Conservation (phyloP, 2,888 invertebrate genomes). For the Seira sanloemensis region DNA sequence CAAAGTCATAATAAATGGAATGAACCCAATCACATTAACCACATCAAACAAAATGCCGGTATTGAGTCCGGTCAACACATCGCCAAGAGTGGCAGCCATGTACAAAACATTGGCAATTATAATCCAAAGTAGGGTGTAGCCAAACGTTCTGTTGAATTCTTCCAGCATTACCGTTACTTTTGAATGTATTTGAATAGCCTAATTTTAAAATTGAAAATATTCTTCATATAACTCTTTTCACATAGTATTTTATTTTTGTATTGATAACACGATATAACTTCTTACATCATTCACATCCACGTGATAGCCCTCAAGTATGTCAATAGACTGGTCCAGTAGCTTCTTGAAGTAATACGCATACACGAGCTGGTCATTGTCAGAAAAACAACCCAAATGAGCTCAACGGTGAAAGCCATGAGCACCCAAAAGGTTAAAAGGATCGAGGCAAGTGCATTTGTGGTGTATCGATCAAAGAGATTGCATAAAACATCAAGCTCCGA, state of each 20-base stretch:
- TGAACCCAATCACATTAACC: slow-evolving; percentile 1
- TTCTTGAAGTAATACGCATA: slow-evolving; percentile 32
- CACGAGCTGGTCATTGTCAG: slow-evolving; percentile 20
- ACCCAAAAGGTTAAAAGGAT: slow-evolving; percentile 12
- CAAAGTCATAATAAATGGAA: slow-evolving; percentile 26
- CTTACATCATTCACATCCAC: slow-evolving; percentile 23
- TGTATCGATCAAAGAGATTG: slow-evolving; percentile 12
- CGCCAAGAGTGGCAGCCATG: slow-evolving; percentile 15
- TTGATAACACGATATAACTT: background rate
- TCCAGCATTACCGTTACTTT: slow-evolving; percentile 30
- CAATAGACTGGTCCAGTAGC: slow-evolving; percentile 18
- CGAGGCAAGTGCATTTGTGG: background rate
- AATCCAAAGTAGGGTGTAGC: slow-evolving; percentile 34
- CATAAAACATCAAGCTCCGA: background rate
- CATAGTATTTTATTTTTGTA: background rate
- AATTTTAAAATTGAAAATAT: too few species aligned
- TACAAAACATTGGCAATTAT: slow-evolving; percentile 32
- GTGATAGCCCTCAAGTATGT: background rate
- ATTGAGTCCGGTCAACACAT: slow-evolving; percentile 6
- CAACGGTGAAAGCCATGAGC: slow-evolving; percentile 20
- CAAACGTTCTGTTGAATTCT: slow-evolving; percentile 40
- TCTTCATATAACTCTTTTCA: background rate
- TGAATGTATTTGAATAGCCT: slow-evolving; percentile 8
- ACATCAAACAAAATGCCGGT: slow-evolving; percentile 3
- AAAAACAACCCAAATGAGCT: slow-evolving; percentile 42